These are phyloP conservation scores for Silurus lanzhouensis DNA, from an alignment of 2,797 vertebrate species.

Conservation along the genomic window DNA sequence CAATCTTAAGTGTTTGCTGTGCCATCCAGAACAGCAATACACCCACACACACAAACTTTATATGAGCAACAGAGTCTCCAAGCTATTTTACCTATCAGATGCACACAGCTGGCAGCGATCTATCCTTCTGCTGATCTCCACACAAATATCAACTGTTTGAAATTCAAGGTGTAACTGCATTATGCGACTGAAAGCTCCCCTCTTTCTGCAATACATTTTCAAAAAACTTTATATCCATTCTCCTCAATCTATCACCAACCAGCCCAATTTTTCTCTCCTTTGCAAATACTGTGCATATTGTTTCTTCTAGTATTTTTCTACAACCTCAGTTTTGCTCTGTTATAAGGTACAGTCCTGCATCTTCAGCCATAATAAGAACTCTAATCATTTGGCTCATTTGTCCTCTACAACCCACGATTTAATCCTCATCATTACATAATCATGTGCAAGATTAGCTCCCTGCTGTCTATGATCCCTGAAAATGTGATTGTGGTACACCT, in stretches of 20 bases:
- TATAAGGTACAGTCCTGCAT: neutral
- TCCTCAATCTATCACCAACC: neutral
- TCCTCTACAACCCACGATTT: neutral
- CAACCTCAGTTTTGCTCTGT: neutral
- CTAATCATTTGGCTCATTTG: neutral
- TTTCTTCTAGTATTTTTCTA: neutral
- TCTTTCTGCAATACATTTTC: neutral
- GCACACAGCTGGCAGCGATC: slow-evolving; percentile 3
- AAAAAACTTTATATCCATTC: neutral
- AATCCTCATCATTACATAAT: neutral
- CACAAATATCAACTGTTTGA: neutral
- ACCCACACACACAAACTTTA: slow-evolving; percentile 5
- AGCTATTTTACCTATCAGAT: slow-evolving; percentile 9
- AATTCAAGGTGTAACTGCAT: neutral
- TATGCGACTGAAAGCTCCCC: too few relatives aligned
- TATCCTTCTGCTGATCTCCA: neutral
- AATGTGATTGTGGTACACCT: neutral
- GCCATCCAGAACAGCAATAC: slow-evolving; percentile 39
- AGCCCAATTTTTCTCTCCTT: neutral
- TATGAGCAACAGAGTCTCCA: neutral
- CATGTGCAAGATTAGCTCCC: neutral
- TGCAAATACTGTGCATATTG: neutral
- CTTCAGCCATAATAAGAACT: neutral
- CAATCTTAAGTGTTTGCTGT: slow-evolving; percentile 27
- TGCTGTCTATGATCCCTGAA: neutral